A percentile compares a stretch with the other conserved stretches of the same genome.
Conservation (phyloP, 1,140 invertebrate species). For the Drosophila arawakana region DNA sequence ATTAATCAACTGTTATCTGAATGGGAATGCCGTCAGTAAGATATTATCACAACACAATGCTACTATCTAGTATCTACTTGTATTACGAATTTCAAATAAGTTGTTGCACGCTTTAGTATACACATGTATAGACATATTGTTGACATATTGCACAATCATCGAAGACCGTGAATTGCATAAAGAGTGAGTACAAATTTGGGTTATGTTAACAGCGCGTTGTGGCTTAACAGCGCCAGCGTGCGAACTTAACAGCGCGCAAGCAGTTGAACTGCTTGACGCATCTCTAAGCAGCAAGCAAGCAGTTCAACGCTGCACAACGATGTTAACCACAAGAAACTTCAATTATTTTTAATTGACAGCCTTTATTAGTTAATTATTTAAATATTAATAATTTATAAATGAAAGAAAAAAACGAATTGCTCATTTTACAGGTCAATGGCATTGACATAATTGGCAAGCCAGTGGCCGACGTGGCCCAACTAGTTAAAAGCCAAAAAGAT, state of each 20-base stretch:
- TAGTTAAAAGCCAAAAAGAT: constrained; percentile 85
- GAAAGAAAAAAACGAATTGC: not conserved
- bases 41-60: constrained; percentile 15
- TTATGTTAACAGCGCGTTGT: constrained; percentile 18
- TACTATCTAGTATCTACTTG: constrained; percentile 10
- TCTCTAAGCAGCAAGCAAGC: not conserved
- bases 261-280: constrained; percentile 36
- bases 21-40: constrained; percentile 6
- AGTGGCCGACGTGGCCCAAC: constrained; percentile 86
- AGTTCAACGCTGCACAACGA: not conserved
- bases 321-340: not conserved
- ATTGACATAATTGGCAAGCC: constrained; percentile 87
- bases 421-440: constrained; percentile 85
- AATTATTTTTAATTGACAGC: not conserved
- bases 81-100: constrained; percentile 7
- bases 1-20: constrained; percentile 21
- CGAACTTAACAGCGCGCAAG: constrained; percentile 24
- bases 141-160: constrained; percentile 19
- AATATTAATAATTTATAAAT: not conserved
- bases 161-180: constrained; percentile 17
- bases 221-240: constrained; percentile 18
- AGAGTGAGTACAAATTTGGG: not conserved
- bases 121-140: constrained; percentile 6
- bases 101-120: constrained; percentile 6
- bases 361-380: not conserved